These are phyloP conservation scores for Octodon degus DNA, from an alignment of 2,113 vertebrate species.

Conservation along the genomic window DNA sequence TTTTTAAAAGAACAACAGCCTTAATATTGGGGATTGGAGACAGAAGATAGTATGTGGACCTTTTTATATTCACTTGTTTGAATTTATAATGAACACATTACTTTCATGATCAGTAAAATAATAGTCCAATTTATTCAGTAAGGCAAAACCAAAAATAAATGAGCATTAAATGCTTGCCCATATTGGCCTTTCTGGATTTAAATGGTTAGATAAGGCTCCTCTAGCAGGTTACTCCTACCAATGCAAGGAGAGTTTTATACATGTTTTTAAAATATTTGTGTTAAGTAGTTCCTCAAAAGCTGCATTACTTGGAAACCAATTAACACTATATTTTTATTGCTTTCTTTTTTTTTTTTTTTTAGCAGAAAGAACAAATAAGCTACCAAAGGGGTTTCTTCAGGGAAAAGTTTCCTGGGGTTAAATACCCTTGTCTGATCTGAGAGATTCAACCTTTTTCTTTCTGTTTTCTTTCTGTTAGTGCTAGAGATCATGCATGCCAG, in stretches of 20 bases:
- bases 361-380: conserved; percentile 9
- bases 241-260: neutral
- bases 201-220: neutral
- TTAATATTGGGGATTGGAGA: neutral
- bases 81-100: neutral
- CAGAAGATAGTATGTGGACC: neutral
- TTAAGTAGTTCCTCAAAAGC: conserved; percentile 24
- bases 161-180: neutral
- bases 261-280: conserved; percentile 6
- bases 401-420: neutral
- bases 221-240: neutral
- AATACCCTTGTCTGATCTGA: neutral
- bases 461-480: neutral
- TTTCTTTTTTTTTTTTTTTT: conserved; percentile 28
- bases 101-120: conserved; percentile 40
- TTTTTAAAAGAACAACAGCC: conserved; percentile 9
- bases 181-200: neutral
- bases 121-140: neutral
- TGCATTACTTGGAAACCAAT: neutral
- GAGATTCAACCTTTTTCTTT: neutral
- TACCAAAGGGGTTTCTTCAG: conserved; percentile 32
- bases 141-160: neutral
- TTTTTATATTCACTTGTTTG: neutral
- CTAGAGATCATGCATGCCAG: neutral
- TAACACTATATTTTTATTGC: conserved; percentile 1